Evolutionary conservation across 2,888 invertebrate genomes (phyloP).

Genomic region (Prostheceraeus crozeri): DNA sequence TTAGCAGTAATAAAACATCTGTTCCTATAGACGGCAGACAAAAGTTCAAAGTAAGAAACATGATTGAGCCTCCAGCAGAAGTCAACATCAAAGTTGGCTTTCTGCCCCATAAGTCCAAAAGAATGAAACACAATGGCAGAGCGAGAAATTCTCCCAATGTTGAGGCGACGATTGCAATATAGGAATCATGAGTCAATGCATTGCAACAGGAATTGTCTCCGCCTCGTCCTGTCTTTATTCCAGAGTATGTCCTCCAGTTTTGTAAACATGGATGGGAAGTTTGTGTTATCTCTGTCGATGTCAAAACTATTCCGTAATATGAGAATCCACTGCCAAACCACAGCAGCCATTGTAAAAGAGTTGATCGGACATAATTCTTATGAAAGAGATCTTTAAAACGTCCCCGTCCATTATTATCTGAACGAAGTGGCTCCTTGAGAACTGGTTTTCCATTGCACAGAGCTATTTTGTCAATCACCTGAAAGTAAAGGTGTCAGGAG

Average conservation of each 20-base stretch:
- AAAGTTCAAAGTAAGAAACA: constrained; percentile 46
- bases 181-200: constrained; percentile 20
- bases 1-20: constrained; percentile 49
- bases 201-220: too few species aligned
- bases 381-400: constrained; percentile 46
- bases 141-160: constrained; percentile 19
- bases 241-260: background rate
- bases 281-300: constrained; percentile 45
- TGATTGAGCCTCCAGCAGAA: constrained; percentile 44
- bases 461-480: too few species aligned
- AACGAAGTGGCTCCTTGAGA: too few species aligned
- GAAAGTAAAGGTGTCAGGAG: too few species aligned
- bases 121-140: constrained; percentile 41
- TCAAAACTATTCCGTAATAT: constrained; percentile 55
- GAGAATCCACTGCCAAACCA: constrained; percentile 54
- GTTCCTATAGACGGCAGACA: constrained; percentile 44
- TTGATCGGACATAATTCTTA: constrained; percentile 47
- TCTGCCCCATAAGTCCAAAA: constrained; percentile 51
- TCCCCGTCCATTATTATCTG: too few species aligned
- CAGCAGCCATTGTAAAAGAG: constrained; percentile 49
- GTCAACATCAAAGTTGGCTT: constrained; percentile 46
- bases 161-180: constrained; percentile 4
- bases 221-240: background rate
- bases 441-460: too few species aligned
- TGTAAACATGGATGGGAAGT: background rate